These are phyloP conservation scores for Rotaria sp. DNA, from an alignment of 2,888 invertebrate genomes.

Conservation along the genomic window DNA sequence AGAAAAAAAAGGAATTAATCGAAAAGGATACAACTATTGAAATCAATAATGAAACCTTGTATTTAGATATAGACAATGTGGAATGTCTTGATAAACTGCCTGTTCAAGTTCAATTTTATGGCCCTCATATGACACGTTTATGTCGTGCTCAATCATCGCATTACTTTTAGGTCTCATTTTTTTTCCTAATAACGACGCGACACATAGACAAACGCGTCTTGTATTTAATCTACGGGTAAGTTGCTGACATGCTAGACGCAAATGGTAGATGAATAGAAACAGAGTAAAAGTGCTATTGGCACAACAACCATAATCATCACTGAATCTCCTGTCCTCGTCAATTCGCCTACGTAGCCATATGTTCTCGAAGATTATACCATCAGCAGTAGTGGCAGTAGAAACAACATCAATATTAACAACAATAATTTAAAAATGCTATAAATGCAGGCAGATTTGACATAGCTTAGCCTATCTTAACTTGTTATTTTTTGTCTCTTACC, in stretches of 20 bases:
- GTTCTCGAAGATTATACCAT: background rate
- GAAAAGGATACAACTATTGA: background rate
- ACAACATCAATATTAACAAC: background rate
- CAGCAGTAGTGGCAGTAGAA: background rate
- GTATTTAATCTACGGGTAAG: background rate
- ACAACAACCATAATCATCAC: background rate
- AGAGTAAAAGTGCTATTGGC: background rate
- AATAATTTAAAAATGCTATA: background rate
- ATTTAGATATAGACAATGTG: background rate
- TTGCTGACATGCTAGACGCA: background rate
- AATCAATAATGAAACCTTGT: background rate
- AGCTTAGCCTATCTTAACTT: background rate
- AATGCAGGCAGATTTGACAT: background rate
- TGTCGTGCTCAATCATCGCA: background rate
- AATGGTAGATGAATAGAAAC: background rate
- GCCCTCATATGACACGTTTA: background rate
- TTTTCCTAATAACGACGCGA: slow-evolving; percentile 7
- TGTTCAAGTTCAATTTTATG: slow-evolving; percentile 1
- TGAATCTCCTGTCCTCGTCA: background rate
- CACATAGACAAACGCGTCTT: background rate
- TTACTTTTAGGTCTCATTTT: background rate
- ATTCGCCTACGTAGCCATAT: background rate
- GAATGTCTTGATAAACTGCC: background rate
- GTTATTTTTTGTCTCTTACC: background rate
- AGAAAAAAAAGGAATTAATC: background rate